Evolutionary conservation across 2,113 vertebrate species (phyloP).

Genomic region (Amazona vittata): DNA sequence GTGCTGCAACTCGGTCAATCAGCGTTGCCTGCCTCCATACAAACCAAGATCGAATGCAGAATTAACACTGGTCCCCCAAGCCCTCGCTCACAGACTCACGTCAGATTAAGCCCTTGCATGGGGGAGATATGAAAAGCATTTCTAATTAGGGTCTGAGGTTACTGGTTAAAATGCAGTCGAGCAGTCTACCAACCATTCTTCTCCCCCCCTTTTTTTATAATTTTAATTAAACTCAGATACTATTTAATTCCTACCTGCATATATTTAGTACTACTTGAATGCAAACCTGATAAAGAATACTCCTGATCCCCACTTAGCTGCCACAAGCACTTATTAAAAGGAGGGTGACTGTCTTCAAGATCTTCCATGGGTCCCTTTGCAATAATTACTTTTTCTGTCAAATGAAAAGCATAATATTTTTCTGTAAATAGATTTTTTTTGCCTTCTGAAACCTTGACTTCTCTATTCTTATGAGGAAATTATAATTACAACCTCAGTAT

Average conservation of each 20-base stretch:
- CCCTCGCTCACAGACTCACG: conserved; percentile 83
- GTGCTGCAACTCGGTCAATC: conserved; percentile 87
- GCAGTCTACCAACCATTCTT: conserved; percentile 87
- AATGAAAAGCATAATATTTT: conserved; percentile 81
- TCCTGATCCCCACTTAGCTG: conserved; percentile 82
- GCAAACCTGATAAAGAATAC: conserved; percentile 81
- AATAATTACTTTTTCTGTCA: conserved; percentile 83
- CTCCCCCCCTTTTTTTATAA: conserved; percentile 85
- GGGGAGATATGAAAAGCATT: conserved; percentile 92
- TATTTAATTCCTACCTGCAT: conserved; percentile 86
- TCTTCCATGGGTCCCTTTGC: conserved; percentile 75
- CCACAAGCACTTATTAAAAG: conserved; percentile 82
- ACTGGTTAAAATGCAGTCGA: conserved; percentile 91
- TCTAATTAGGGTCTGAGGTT: conserved; percentile 96
- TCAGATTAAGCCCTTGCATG: conserved; percentile 93
- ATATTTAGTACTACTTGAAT: conserved; percentile 83
- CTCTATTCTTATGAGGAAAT: conserved; percentile 62
- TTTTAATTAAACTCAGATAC: conserved; percentile 98
- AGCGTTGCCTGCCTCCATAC: conserved; percentile 83
- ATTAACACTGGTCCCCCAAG: conserved; percentile 88
- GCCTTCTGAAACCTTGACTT: conserved; percentile 73
- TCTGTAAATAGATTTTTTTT: conserved; percentile 76
- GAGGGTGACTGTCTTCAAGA: conserved; percentile 77
- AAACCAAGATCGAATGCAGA: conserved; percentile 89
- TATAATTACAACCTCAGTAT: conserved; percentile 72